Conservation (phyloP, 2,888 invertebrate genomes). For the Margaritifera margaritifera region DNA sequence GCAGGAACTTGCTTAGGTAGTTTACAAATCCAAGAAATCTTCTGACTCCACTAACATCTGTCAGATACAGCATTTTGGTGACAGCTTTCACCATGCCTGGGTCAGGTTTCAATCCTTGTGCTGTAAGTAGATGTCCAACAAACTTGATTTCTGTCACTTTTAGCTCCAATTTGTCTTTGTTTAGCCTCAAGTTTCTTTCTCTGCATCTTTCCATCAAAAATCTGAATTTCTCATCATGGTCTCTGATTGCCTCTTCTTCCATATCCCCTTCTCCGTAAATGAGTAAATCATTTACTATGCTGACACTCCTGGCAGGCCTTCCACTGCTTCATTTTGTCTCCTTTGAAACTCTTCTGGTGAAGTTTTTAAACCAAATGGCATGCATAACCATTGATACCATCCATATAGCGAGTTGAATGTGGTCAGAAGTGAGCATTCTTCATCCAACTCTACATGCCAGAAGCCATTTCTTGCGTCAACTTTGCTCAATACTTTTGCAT, state of each 20-base stretch:
- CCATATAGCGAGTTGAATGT: slow-evolving; percentile 43
- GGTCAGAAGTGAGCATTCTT: slow-evolving; percentile 34
- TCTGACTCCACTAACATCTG: slow-evolving; percentile 37
- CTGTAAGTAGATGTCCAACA: slow-evolving; percentile 26
- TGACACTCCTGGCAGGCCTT: slow-evolving; percentile 34
- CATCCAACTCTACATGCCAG: slow-evolving; percentile 37
- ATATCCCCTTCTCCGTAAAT: slow-evolving; percentile 30
- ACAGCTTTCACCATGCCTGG: slow-evolving; percentile 35
- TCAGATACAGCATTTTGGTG: slow-evolving; percentile 34
- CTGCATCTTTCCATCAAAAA: slow-evolving; percentile 25
- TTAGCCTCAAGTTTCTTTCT: slow-evolving; percentile 23
- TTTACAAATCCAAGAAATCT: slow-evolving; percentile 38
- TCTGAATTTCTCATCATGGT: slow-evolving; percentile 32
- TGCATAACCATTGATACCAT: slow-evolving; percentile 35
- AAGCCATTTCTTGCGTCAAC: slow-evolving; percentile 32
- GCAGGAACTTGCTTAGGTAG: slow-evolving; percentile 38
- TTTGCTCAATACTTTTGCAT: slow-evolving; percentile 37
- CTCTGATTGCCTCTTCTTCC: slow-evolving; percentile 21
- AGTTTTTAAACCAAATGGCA: slow-evolving; percentile 41
- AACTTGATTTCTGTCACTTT: slow-evolving; percentile 21
- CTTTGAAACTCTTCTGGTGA: slow-evolving; percentile 40
- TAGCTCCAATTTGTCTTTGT: slow-evolving; percentile 30
- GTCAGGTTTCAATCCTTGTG: slow-evolving; percentile 29
- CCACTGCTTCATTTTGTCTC: slow-evolving; percentile 30
- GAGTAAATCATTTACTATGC: slow-evolving; percentile 42